Conservation (phyloP, 2,113 vertebrate genomes). For the Sterna hirundo region DNA sequence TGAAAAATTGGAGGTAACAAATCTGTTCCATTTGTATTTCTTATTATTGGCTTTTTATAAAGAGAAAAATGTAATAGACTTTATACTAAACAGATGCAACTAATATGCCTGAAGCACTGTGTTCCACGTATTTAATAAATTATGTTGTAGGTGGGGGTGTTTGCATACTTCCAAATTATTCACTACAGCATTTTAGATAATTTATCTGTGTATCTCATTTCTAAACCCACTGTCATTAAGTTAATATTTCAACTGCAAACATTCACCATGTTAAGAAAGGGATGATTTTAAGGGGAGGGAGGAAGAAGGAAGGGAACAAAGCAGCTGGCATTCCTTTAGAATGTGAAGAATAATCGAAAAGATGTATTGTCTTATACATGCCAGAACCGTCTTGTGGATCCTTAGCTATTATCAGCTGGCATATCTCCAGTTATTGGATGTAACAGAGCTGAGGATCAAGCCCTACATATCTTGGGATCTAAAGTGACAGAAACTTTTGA, state of each 20-base stretch:
- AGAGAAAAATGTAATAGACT: not conserved
- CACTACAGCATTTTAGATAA: not conserved
- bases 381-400: not conserved
- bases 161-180: slow-evolving; percentile 44
- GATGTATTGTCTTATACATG: not conserved
- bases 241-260: not conserved
- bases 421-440: not conserved
- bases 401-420: not conserved
- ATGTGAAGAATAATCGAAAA: not conserved
- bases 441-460: not conserved
- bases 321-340: not conserved
- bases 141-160: not conserved
- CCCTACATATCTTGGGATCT: not conserved
- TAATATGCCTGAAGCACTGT: not conserved
- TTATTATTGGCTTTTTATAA: not conserved
- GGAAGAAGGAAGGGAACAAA: not conserved
- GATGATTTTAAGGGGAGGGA: not conserved
- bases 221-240: not conserved
- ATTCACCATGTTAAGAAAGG: not conserved
- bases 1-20: not conserved
- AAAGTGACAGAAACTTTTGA: not conserved
- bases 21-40: not conserved
- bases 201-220: not conserved
- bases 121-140: slow-evolving; percentile 23
- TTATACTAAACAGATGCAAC: not conserved